Conservation (phyloP, 1,140 invertebrate species). For the Bathynomus jamesi region DNA sequence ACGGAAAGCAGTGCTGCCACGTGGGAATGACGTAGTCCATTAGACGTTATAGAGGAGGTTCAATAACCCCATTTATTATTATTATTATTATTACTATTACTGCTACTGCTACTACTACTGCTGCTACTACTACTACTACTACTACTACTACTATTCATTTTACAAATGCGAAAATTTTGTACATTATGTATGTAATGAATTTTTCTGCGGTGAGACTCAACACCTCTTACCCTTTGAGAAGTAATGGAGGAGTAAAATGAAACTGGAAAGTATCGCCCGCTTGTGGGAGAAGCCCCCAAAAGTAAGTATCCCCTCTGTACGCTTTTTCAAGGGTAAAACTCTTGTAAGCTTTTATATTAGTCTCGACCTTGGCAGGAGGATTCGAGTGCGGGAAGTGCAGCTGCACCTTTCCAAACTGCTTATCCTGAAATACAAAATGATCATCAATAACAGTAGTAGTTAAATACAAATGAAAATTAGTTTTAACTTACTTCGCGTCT, state of each 20-base stretch:
- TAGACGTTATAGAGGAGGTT: background rate
- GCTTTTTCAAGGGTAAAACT: slow-evolving; percentile 71
- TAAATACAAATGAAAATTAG: too few species aligned
- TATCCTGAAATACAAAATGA: slow-evolving; percentile 61
- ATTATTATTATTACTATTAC: background rate
- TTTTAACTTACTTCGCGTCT: too few species aligned
- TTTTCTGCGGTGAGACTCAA: too few species aligned
- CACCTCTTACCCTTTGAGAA: slow-evolving; percentile 68
- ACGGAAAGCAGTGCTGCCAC: too few species aligned
- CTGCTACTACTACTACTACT: background rate
- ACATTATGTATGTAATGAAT: background rate
- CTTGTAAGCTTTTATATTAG: slow-evolving; percentile 75
- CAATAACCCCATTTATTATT: background rate
- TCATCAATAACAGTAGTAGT: too few species aligned
- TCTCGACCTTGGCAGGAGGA: slow-evolving; percentile 64
- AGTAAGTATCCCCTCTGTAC: slow-evolving; percentile 81
- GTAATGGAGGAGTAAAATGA: slow-evolving; percentile 64
- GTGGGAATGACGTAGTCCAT: background rate
- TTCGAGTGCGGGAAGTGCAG: slow-evolving; percentile 74
- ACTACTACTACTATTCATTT: background rate
- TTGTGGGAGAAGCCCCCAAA: slow-evolving; percentile 83
- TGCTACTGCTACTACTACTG: background rate
- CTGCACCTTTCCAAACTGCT: slow-evolving; percentile 81
- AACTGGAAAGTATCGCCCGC: slow-evolving; percentile 74
- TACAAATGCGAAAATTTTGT: background rate